Evolutionary conservation across 2,113 vertebrate genomes (phyloP), one percentile per base, ranked within the genome.

Genomic region (Oriolus oriolus): DNA sequence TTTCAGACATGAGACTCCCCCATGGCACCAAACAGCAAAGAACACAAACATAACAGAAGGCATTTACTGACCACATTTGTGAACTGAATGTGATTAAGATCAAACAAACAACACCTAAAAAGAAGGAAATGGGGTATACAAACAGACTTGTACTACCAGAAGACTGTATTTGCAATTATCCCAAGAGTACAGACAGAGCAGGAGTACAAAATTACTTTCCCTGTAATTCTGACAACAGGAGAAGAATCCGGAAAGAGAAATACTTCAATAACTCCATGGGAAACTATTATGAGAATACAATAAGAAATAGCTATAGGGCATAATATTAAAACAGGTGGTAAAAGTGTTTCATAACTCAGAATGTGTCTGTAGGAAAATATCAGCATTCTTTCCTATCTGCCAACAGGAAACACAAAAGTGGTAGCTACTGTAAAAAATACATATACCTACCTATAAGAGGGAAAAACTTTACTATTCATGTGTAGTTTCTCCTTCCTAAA

Each of bases 41-140:
- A 60, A 24, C 10, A 12, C 21, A 4, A 33, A 30, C 0, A 0
- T 19, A 41, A 76, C 0, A 1, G 21, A 13, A 71, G 16, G 19
- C 10, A 35, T 52, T 84, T 52, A 78, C 5, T 68, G 39, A 37
- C 33, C 27, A 17, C 15, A 45, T 53, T 44, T 91, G 27, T 73
- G 45, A 88, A 49, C 8, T 13, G 22, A 81, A 54, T 27, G 20
- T 19, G 28, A 57, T 41, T 86, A 64, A 59, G 11, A 50, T 49
- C 23, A 92, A 83, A 14, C 10, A 88, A 83, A 35, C 10, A 63
- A 28, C 15, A 65, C 6, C 20, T 37, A 17, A 65, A 76, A 80
- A 66, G 11, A 69, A 77, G 26, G 10, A 85, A 87, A 64, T 4
- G 2, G 6, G 19, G 11, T 9, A 17, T 66, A 53, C 2, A 7